Evolutionary conservation across 2,888 invertebrate species (phyloP).

Genomic region (Synanthedon vespiformis): DNA sequence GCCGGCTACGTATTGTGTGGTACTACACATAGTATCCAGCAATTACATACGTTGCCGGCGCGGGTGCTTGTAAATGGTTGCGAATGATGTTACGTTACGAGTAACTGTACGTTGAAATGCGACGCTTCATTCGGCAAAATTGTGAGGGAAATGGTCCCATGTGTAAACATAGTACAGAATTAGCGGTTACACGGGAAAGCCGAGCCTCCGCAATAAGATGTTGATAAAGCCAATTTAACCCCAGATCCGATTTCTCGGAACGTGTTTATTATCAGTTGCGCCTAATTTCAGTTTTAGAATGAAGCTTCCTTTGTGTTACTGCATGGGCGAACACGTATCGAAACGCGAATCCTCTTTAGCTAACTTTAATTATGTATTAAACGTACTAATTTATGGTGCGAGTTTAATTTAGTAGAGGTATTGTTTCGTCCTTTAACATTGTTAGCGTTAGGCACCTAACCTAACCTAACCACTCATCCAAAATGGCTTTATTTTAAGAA

Average conservation of each 20-base stretch:
- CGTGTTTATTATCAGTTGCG: constrained; percentile 41
- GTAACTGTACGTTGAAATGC: constrained; percentile 24
- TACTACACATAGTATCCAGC: constrained; percentile 41
- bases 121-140: constrained; percentile 29
- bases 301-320: neutral
- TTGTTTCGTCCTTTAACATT: neutral
- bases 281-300: constrained; percentile 31
- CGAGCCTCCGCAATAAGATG: constrained; percentile 29
- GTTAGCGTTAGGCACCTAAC: too few relatives aligned
- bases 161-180: constrained; percentile 42
- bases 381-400: neutral
- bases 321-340: neutral
- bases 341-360: neutral
- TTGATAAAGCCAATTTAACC: constrained; percentile 41
- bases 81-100: constrained; percentile 23
- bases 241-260: constrained; percentile 30
- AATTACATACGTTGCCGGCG: constrained; percentile 39
- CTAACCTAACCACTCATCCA: too few relatives aligned
- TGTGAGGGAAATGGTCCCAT: constrained; percentile 32
- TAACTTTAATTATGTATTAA: neutral
- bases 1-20: constrained; percentile 40
- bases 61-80: constrained; percentile 37
- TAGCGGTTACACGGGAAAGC: constrained; percentile 31
- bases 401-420: neutral
- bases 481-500: too few relatives aligned